Percentiles rank a stretch among this genome's conserved stretches.
phyloP scores from a whole-genome alignment of 2,888 invertebrate genomes.

The Actias luna region DNA sequence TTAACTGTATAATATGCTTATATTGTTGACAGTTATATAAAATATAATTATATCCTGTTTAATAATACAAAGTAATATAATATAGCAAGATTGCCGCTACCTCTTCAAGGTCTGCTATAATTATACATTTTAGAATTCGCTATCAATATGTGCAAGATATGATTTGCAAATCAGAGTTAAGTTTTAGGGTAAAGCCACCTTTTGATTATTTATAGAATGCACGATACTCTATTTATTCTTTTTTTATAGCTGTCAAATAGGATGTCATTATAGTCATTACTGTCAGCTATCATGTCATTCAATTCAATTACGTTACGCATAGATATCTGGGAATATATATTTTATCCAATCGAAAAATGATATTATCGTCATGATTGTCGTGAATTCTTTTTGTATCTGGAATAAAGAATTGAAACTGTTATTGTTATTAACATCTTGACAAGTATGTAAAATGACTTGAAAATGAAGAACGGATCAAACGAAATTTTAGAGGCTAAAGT shows the following conservation, averaged over 20 bases:
- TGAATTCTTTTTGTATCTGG: constrained; percentile 36
- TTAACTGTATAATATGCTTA: too few relatives aligned
- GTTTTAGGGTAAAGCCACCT: too few relatives aligned
- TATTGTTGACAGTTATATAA: too few relatives aligned
- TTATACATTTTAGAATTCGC: too few relatives aligned
- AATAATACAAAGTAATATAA: too few relatives aligned
- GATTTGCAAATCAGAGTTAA: too few relatives aligned
- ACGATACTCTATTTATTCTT: neutral
- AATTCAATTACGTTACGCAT: constrained; percentile 18
- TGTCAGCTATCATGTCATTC: neutral
- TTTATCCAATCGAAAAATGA: constrained; percentile 44
- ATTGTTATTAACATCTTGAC: constrained; percentile 64
- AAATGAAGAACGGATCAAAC: constrained; percentile 74
- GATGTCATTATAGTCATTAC: neutral
- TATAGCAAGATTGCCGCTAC: too few relatives aligned
- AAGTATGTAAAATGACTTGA: constrained; percentile 76
- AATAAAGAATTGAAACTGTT: constrained; percentile 40
- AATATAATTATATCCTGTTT: too few relatives aligned
- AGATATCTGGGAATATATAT: constrained; percentile 30
- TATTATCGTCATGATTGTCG: constrained; percentile 50
- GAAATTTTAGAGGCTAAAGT: constrained; percentile 72
- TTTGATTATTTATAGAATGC: too few relatives aligned
- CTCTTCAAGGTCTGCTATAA: too few relatives aligned
- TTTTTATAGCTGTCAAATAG: neutral
- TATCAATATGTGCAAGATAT: too few relatives aligned